Conservation (phyloP, 2,888 invertebrate genomes). For the Melinopterus prodromus region DNA sequence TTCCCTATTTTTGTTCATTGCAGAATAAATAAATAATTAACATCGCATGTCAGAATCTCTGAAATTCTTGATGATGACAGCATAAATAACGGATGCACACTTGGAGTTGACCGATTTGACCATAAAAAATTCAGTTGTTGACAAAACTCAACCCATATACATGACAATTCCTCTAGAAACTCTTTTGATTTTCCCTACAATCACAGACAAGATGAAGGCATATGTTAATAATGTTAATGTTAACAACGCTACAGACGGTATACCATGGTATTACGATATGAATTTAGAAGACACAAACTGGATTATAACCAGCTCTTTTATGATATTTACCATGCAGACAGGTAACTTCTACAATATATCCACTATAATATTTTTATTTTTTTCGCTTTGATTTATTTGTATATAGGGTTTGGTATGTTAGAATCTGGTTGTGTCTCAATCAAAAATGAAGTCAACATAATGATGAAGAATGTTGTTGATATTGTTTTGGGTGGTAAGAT, state of each 20-base stretch:
- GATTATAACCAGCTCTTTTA: conserved; percentile 89
- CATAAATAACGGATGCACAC: conserved; percentile 10
- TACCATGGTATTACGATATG: conserved; percentile 69
- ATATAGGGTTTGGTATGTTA: conserved; percentile 88
- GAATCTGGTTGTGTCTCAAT: conserved; percentile 93
- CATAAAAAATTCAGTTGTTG: conserved; percentile 47
- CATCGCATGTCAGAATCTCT: conserved; percentile 8
- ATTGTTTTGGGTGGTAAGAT: conserved; percentile 84
- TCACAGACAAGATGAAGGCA: conserved; percentile 14
- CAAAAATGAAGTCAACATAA: conserved; percentile 95
- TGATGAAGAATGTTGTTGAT: conserved; percentile 97
- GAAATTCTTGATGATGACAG: background rate
- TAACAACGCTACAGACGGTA: conserved; percentile 47
- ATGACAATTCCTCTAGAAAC: background rate
- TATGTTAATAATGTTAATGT: background rate
- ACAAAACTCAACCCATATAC: conserved; percentile 31
- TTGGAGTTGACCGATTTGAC: conserved; percentile 31
- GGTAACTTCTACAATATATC: conserved; percentile 62
- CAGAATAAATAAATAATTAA: conserved; percentile 10
- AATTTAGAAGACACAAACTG: conserved; percentile 80
- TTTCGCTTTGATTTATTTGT: background rate
- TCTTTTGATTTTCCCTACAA: background rate
- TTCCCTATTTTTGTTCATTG: too few relatives aligned
- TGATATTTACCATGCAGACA: conserved; percentile 94
- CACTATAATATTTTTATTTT: background rate